phyloP scores from a whole-genome alignment of 2,797 vertebrate genomes.

The Spinus olivaceus region DNA sequence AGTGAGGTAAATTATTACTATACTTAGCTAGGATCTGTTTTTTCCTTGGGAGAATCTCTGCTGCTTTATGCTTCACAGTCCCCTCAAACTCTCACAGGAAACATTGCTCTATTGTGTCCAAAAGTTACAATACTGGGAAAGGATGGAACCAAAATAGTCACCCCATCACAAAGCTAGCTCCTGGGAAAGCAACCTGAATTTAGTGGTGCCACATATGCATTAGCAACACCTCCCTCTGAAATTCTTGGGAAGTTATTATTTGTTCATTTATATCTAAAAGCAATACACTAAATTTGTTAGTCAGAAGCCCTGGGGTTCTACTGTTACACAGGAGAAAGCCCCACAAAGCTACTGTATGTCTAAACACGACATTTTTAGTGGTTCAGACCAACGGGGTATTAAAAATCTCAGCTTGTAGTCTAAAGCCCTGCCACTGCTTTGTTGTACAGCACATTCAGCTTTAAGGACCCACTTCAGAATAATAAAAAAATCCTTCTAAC shows the following conservation, averaged over 20 bases:
- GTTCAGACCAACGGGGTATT: neutral
- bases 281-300: neutral
- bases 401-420: neutral
- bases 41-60: conserved; percentile 55
- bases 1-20: neutral
- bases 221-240: neutral
- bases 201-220: neutral
- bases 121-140: conserved; percentile 75
- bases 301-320: neutral
- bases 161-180: conserved; percentile 35
- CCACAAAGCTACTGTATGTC: neutral
- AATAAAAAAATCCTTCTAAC: neutral
- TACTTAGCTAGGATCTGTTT: conserved; percentile 20
- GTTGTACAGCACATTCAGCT: neutral
- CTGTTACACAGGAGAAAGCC: neutral
- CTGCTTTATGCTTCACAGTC: neutral
- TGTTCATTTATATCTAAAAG: neutral
- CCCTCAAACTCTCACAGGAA: conserved; percentile 66
- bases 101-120: conserved; percentile 61
- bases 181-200: neutral
- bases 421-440: neutral
- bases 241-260: neutral
- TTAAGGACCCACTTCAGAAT: neutral
- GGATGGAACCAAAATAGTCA: conserved; percentile 45
- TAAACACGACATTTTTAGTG: neutral